A percentile compares a stretch with the other conserved stretches of the same genome.
Evolutionary conservation across 2,888 invertebrate species (phyloP).

Genomic region (Unio pictorum): DNA sequence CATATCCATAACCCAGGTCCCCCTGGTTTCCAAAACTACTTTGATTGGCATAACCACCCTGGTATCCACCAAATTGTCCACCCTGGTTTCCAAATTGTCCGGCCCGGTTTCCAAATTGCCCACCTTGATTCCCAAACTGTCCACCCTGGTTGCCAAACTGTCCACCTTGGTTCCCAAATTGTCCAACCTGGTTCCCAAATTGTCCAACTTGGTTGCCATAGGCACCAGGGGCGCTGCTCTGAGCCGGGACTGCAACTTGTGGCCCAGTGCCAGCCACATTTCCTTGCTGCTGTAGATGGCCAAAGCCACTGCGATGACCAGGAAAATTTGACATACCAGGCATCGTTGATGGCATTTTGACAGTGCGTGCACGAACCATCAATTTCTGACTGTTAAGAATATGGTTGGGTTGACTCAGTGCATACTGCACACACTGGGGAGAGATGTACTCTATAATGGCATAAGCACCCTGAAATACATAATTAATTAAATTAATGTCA

Average conservation of each 20-base stretch:
- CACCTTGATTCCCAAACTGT: no score
- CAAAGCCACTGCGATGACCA: background rate
- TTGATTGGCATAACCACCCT: no score
- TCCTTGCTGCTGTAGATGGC: background rate
- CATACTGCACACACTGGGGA: constrained; percentile 20
- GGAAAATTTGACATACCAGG: constrained; percentile 15
- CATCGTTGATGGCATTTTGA: constrained; percentile 15
- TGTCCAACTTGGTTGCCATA: background rate
- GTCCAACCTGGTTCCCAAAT: background rate
- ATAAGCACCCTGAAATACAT: constrained; percentile 22
- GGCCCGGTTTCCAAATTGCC: no score
- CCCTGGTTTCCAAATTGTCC: no score
- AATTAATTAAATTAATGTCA: no score
- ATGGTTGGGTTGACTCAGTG: constrained; percentile 24
- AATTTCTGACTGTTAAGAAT: constrained; percentile 36
- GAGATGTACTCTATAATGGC: constrained; percentile 38
- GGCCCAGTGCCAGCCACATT: background rate
- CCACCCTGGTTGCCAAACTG: background rate
- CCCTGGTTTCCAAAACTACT: constrained; percentile 1
- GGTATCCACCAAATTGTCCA: no score
- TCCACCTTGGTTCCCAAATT: constrained; percentile 1
- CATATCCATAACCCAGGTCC: background rate
- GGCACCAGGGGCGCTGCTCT: background rate
- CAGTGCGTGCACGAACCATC: constrained; percentile 14
- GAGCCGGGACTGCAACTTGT: background rate